Evolutionary conservation across 2,888 invertebrate species (phyloP).

Genomic region (Ichneumoninae sp.): DNA sequence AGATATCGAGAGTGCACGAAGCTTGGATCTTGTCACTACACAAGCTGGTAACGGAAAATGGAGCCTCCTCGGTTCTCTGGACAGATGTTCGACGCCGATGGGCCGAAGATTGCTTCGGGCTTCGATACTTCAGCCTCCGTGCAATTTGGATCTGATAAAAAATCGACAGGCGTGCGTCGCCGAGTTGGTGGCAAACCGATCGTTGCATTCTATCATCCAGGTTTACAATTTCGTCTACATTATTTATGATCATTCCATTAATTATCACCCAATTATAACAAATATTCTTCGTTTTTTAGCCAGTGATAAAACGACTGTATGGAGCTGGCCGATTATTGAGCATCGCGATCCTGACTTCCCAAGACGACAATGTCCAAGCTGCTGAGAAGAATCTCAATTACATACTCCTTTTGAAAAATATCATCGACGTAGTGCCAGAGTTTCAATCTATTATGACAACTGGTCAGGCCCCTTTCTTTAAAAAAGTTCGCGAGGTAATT

Average conservation of each 20-base stretch:
- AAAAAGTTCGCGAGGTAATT: slow-evolving; percentile 87
- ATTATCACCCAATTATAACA: background rate
- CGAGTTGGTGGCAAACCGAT: slow-evolving; percentile 90
- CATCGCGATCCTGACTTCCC: slow-evolving; percentile 86
- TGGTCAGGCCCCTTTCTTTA: slow-evolving; percentile 86
- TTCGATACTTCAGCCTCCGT: slow-evolving; percentile 92
- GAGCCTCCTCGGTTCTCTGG: slow-evolving; percentile 88
- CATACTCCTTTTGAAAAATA: slow-evolving; percentile 90
- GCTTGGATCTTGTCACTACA: slow-evolving; percentile 90
- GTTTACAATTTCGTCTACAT: slow-evolving; percentile 79
- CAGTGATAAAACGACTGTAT: slow-evolving; percentile 88
- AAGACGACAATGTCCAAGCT: slow-evolving; percentile 79
- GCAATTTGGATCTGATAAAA: slow-evolving; percentile 88
- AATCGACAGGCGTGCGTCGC: slow-evolving; percentile 90
- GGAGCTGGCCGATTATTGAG: slow-evolving; percentile 93
- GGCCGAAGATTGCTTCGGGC: slow-evolving; percentile 93
- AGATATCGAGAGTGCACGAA: slow-evolving; percentile 93
- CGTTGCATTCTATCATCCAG: slow-evolving; percentile 88
- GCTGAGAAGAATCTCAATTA: slow-evolving; percentile 93
- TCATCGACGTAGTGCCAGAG: slow-evolving; percentile 90
- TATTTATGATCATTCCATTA: background rate
- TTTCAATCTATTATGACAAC: slow-evolving; percentile 86
- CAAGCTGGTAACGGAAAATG: slow-evolving; percentile 85
- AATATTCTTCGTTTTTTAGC: slow-evolving; percentile 71
- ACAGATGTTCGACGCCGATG: slow-evolving; percentile 89